phyloP scores from a whole-genome alignment of 1,140 invertebrate species.

The Berghia stephanieae region DNA sequence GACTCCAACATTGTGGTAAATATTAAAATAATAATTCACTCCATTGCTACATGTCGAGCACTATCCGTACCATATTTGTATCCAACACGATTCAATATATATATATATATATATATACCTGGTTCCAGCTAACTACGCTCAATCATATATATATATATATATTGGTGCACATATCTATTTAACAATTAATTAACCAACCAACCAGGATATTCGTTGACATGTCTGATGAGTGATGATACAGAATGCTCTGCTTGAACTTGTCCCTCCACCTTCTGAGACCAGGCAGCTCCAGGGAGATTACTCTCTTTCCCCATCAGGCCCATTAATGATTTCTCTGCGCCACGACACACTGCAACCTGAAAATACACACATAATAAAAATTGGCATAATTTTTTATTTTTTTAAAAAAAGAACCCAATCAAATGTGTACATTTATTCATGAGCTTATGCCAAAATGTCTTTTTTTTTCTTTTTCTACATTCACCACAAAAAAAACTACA shows the following conservation, averaged over 20 bases:
- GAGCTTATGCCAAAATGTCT: background rate
- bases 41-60: too few relatives aligned
- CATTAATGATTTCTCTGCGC: conserved; percentile 70
- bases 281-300: conserved; percentile 72
- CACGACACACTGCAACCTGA: conserved; percentile 76
- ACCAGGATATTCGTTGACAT: conserved; percentile 47
- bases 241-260: conserved; percentile 45
- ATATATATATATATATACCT: too few relatives aligned
- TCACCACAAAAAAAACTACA: background rate
- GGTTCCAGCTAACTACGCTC: too few relatives aligned
- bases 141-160: background rate
- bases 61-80: too few relatives aligned
- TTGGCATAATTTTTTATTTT: too few relatives aligned
- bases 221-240: conserved; percentile 38
- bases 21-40: too few relatives aligned
- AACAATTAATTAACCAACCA: background rate
- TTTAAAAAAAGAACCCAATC: too few relatives aligned
- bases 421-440: background rate
- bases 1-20: too few relatives aligned
- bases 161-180: background rate
- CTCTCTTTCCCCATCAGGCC: conserved; percentile 67
- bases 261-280: conserved; percentile 49
- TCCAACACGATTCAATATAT: too few relatives aligned
- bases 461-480: background rate
- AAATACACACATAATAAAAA: background rate